Percentiles rank a stretch among this genome's conserved stretches.
phyloP scores from a whole-genome alignment of 2,797 vertebrate species.

The Pteropus rufus region DNA sequence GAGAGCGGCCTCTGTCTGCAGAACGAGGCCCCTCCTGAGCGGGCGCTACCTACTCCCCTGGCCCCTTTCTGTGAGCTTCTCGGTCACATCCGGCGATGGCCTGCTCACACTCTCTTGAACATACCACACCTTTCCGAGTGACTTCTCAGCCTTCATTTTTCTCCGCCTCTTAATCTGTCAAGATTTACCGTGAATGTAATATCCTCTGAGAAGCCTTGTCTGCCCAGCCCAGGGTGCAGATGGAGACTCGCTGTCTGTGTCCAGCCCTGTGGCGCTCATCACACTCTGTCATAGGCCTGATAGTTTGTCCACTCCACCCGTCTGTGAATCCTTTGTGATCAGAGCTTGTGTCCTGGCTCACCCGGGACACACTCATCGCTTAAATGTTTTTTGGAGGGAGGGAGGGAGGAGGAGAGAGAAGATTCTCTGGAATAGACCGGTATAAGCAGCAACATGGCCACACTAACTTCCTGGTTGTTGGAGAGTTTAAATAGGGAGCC shows the following conservation, averaged over 20 bases:
- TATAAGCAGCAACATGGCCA: no score
- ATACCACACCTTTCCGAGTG: neutral
- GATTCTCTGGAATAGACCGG: no score
- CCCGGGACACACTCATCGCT: neutral
- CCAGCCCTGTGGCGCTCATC: accelerated
- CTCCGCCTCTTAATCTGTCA: neutral
- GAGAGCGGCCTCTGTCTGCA: neutral
- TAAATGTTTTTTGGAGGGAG: neutral
- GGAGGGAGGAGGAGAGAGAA: no score
- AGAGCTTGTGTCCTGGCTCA: neutral
- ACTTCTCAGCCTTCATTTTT: neutral
- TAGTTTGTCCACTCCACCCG: neutral
- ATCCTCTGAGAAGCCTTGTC: neutral
- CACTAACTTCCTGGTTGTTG: no score
- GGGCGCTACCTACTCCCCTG: neutral
- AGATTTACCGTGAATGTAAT: neutral
- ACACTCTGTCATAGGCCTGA: accelerated
- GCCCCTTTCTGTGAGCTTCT: neutral
- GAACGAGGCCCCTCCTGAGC: accelerated
- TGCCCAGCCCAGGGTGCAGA: accelerated
- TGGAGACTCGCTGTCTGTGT: neutral
- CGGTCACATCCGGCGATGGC: neutral
- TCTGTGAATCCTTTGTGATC: neutral
- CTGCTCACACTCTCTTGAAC: neutral
- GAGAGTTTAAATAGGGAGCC: no score